A percentile compares a stretch with the other conserved stretches of the same genome.
Conservation (phyloP, 2,888 invertebrate genomes). For the Pogonocherus hispidulus region DNA sequence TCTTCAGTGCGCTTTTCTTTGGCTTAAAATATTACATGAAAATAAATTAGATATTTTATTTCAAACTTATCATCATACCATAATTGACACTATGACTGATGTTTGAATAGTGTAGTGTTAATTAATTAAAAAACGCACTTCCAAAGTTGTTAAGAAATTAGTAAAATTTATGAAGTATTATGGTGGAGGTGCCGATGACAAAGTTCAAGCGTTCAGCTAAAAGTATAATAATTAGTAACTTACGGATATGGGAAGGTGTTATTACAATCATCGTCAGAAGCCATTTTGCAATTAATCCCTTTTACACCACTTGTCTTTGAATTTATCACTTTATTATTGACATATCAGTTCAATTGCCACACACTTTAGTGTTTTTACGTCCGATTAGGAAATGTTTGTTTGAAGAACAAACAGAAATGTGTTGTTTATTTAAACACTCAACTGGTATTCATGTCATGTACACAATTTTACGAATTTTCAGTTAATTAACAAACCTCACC, state of each 20-base stretch:
- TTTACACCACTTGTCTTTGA: constrained; percentile 44
- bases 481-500: background rate
- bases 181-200: constrained; percentile 6
- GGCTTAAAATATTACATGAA: no score
- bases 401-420: constrained; percentile 18
- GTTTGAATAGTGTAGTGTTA: no score
- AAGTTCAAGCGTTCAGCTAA: background rate
- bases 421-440: constrained; percentile 8
- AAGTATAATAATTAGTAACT: constrained; percentile 50
- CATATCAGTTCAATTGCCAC: constrained; percentile 55
- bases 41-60: no score
- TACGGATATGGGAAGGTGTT: constrained; percentile 66
- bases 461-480: background rate
- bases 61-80: no score
- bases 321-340: constrained; percentile 51
- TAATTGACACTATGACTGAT: no score
- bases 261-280: constrained; percentile 68
- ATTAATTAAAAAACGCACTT: no score
- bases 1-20: no score
- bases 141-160: no score
- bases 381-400: constrained; percentile 52
- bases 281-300: constrained; percentile 59
- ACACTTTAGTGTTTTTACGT: constrained; percentile 43
- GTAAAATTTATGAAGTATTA: background rate
- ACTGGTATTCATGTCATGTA: constrained; percentile 12